Base-by-base conservation (phyloP, 2,113 vertebrate species). In the Seriola dumerili region DNA sequence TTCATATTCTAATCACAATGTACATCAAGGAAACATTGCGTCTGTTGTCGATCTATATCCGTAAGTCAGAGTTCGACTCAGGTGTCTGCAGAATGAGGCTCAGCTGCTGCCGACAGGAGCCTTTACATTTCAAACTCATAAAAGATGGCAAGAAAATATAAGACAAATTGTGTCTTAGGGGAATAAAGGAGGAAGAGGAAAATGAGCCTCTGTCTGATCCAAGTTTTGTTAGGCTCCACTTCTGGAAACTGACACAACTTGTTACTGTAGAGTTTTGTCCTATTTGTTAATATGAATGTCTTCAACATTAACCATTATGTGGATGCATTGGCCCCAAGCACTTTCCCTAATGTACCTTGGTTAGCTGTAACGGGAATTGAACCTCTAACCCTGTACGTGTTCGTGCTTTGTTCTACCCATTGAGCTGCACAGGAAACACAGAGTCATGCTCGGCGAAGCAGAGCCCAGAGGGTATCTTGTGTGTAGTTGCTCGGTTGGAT, bases 401-500 rank as follows among this genome's bases (percentile, higher is more conserved):
- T 25, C 3, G 16, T 8, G 52, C 19, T 78, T 67, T 78, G 25
- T 54, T 59, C 48, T 29, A 23, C 58, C 25, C 63, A 40, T 8
- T 17, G 71, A 77, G 58, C 36, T 84, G 48, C 46, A 16, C 63
- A 61, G 57, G 57, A 78, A 48, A 4, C 58, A 29, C 34, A 17
- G 54, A 54, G 72, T 38, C 54, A 0, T 48, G 58, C 21, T 23
- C 9, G 23, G 21, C 9, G 66, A 40, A 55, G 73, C 61, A 8
- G 42, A 25, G 70, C 85, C 70, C 85, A 48, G 54, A 72, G 79
- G 61, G 79, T 11, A 21, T 73, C 17, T 36, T 25, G 55, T 67
- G 48, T 67, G 46, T 40, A 68, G 80, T 62, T 58, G 70, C 21
- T 81, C 61, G 19, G 58, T 67, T 63, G 78, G 68, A 86, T 89